These are phyloP conservation scores for Tenthredo mesomela DNA, from an alignment of 2,888 invertebrate genomes.

Conservation along the genomic window DNA sequence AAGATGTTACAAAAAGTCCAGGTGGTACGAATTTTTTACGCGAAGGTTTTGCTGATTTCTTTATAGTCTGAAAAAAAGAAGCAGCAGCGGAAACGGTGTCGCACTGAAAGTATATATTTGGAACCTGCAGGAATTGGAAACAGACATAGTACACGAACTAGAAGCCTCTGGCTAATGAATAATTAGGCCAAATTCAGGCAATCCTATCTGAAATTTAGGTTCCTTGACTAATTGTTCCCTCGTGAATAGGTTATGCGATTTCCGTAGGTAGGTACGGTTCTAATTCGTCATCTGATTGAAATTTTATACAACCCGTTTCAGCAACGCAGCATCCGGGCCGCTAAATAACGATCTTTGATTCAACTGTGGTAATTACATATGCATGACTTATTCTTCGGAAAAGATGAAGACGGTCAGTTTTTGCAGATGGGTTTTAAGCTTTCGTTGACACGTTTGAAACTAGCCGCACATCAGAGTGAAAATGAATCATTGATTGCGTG, in stretches of 20 bases:
- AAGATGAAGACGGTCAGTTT: background rate
- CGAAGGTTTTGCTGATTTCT: background rate
- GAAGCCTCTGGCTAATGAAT: background rate
- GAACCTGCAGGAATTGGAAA: background rate
- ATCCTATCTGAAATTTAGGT: background rate
- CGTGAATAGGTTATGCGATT: background rate
- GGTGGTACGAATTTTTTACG: background rate
- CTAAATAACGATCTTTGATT: background rate
- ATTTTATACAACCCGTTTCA: background rate
- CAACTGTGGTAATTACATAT: background rate
- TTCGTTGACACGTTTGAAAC: background rate
- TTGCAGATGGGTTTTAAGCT: background rate
- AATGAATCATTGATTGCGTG: background rate
- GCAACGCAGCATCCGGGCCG: background rate
- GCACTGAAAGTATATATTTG: background rate
- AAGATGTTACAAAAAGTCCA: background rate
- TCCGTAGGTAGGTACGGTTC: background rate
- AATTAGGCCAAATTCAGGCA: background rate
- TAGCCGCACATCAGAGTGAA: background rate
- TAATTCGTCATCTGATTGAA: background rate
- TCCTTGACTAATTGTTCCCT: background rate
- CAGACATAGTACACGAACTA: background rate
- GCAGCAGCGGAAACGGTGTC: background rate
- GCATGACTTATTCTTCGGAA: background rate
- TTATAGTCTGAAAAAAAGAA: background rate